Base-by-base conservation (phyloP, 2,888 invertebrate species). In the Malthinus flaveolus region DNA sequence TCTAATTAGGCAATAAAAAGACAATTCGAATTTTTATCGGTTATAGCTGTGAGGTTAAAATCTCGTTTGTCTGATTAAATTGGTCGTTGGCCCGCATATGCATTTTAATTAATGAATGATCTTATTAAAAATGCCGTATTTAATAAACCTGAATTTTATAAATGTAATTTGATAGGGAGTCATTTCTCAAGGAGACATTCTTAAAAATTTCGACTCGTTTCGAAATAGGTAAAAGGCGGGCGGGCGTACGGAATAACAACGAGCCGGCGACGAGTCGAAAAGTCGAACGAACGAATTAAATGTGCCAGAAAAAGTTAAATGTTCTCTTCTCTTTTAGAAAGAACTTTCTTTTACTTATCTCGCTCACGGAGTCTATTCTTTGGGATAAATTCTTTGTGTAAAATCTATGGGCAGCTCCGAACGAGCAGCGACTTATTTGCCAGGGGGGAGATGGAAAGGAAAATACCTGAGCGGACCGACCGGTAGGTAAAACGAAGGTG, bases 281-380 rank as follows among this genome's bases (percentile, higher is more conserved):
- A 42, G 39, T 7, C 39, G 39, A 42, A 42, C 10, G 39, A 15
- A 42, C 39, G 15, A 42, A 42, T 42, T 42, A 42, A 42, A 42
- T 42, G 39, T 42, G 39, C 39, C 39, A 42, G 39, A 42, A 42
- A 42, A 42, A 42, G 39, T 42, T 42, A 42, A 42, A 42, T 42
- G 11, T 42, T 42, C 39, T 42, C 15, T 42, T 42, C 39, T 42
- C 39, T 42, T 15, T 42, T 42, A 42, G 23, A 39, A 39, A 42
- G 39, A 42, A 42, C 39, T 42, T 42, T 42, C 39, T 42, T 42
- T 42, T 42, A 42, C 39, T 23, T 23, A 23, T 23, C 23, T 23
- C 23, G 23, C 23, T 23, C 5, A 23, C 23, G 15, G 15, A 23
- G 15, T 42, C 39, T 42, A 42, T 42, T 42, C 39, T 42, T 42